phyloP scores from a whole-genome alignment of 2,888 invertebrate genomes.

The Erebia epiphron region DNA sequence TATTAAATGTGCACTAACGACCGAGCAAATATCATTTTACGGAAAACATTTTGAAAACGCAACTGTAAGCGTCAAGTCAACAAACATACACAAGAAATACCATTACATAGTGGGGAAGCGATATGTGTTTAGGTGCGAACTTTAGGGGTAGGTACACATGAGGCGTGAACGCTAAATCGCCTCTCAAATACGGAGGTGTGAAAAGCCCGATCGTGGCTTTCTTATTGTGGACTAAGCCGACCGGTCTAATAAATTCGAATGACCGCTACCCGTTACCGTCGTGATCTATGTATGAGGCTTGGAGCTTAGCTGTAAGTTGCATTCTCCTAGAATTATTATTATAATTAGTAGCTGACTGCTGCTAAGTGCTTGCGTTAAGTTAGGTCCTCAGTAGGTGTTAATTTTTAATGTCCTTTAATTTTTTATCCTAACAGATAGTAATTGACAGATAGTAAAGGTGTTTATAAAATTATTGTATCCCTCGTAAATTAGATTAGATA shows the following conservation, averaged over 20 bases:
- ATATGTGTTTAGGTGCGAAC: constrained; percentile 78
- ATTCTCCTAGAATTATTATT: constrained; percentile 10
- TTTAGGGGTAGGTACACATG: constrained; percentile 74
- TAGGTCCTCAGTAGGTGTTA: neutral
- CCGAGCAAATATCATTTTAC: constrained; percentile 16
- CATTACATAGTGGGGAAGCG: constrained; percentile 66
- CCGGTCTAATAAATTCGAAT: constrained; percentile 68
- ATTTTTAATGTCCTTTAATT: neutral
- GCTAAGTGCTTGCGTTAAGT: neutral
- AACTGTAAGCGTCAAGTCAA: constrained; percentile 42
- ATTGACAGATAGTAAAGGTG: no score
- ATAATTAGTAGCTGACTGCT: neutral
- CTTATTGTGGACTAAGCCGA: constrained; percentile 75
- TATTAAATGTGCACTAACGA: constrained; percentile 19
- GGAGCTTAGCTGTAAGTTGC: constrained; percentile 14
- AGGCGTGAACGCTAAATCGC: constrained; percentile 78
- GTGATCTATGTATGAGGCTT: constrained; percentile 35
- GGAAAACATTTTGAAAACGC: constrained; percentile 29
- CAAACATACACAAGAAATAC: constrained; percentile 49
- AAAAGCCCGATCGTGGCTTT: constrained; percentile 68
- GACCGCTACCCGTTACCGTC: constrained; percentile 39
- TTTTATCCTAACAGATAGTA: no score
- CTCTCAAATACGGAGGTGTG: constrained; percentile 79
- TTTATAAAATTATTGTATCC: no score
- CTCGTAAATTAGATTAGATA: neutral